Evolutionary conservation across 2,797 vertebrate species (phyloP).

Genomic region (Pangasius mekongensis): DNA sequence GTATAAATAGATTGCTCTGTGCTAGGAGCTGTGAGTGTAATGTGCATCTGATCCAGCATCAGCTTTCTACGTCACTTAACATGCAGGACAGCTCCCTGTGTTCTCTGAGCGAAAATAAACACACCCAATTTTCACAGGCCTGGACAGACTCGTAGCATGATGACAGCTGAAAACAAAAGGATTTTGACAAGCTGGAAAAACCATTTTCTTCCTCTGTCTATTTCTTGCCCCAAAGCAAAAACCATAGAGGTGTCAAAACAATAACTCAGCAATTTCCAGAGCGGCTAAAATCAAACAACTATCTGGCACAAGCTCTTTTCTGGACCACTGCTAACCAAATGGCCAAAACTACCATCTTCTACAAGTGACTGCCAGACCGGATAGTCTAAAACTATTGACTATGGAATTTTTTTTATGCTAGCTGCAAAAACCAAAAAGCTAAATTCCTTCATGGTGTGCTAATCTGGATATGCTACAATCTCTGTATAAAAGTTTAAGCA

Average conservation of each 20-base stretch:
- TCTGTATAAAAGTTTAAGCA: neutral
- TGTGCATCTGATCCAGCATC: neutral
- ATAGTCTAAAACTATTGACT: neutral
- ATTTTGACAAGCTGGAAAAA: slow-evolving; percentile 16
- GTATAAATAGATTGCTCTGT: neutral
- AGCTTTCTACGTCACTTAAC: neutral
- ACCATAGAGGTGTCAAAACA: slow-evolving; percentile 26
- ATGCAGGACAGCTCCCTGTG: neutral
- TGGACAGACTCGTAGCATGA: slow-evolving; percentile 14
- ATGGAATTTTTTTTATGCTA: neutral
- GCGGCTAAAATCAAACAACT: neutral
- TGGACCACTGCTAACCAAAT: neutral
- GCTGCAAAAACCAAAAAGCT: neutral
- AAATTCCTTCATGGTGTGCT: neutral
- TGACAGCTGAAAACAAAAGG: neutral
- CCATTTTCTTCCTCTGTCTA: neutral
- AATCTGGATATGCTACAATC: neutral
- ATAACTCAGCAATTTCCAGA: neutral
- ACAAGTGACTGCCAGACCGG: neutral
- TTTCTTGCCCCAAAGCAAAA: slow-evolving; percentile 17
- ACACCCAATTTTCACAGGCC: neutral
- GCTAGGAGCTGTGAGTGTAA: neutral
- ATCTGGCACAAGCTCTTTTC: neutral
- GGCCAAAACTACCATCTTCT: neutral
- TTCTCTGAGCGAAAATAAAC: slow-evolving; percentile 8